phyloP scores from a whole-genome alignment of 2,113 vertebrate genomes.

The Apteryx owenii region DNA sequence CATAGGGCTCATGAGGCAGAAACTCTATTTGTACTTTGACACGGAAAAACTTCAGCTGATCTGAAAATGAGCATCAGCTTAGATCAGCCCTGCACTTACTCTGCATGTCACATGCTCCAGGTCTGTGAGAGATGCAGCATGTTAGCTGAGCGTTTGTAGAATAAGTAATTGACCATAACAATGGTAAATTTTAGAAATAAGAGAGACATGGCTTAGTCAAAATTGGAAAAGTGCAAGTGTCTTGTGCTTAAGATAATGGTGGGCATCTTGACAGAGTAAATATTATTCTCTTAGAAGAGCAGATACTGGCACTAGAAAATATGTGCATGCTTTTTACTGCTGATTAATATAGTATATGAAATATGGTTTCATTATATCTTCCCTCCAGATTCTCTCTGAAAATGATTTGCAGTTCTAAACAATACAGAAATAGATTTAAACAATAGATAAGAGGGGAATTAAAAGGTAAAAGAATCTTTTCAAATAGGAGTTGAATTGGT shows the following conservation, averaged over 20 bases:
- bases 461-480: not conserved
- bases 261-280: not conserved
- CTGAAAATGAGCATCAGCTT: not conserved
- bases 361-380: not conserved
- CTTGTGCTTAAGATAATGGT: not conserved
- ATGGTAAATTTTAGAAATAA: not conserved
- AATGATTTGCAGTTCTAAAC: not conserved
- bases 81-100: not conserved
- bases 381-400: not conserved
- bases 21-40: not conserved
- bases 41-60: not conserved
- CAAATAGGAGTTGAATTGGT: not conserved
- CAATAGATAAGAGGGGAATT: not conserved
- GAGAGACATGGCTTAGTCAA: not conserved
- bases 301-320: not conserved
- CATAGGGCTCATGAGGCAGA: not conserved
- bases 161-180: not conserved
- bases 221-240: not conserved
- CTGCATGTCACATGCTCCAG: not conserved
- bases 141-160: not conserved
- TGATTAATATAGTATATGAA: not conserved
- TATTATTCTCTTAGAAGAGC: not conserved
- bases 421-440: not conserved
- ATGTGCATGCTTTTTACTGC: not conserved
- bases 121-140: not conserved